Conservation (phyloP, 2,797 vertebrate genomes). For the Todus mexicanus region DNA sequence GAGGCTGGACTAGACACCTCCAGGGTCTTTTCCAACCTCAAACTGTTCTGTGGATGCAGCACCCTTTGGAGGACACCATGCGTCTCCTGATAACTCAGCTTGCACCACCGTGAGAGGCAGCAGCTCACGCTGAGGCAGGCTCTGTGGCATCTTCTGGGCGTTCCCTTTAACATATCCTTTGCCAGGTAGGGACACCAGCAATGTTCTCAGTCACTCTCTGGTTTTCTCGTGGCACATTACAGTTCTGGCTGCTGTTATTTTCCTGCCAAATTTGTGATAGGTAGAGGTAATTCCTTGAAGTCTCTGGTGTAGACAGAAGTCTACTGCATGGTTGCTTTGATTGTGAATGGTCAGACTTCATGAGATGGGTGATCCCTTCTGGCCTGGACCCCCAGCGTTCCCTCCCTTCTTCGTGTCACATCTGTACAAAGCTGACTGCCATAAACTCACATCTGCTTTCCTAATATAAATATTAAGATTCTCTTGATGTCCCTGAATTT, state of each 20-base stretch:
- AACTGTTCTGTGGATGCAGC: neutral
- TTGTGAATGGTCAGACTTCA: neutral
- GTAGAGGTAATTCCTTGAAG: neutral
- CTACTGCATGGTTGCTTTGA: neutral
- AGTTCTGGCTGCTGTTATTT: neutral
- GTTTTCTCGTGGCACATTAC: neutral
- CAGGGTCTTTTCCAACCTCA: neutral
- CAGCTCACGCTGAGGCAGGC: neutral
- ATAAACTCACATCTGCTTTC: neutral
- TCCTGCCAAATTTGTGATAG: neutral
- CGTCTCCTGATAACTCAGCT: neutral
- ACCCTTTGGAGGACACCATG: neutral
- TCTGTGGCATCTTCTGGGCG: neutral
- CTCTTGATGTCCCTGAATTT: neutral
- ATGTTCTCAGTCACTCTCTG: neutral
- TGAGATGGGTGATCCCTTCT: neutral
- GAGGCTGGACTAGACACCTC: neutral
- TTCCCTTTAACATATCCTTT: neutral
- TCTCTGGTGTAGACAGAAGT: neutral
- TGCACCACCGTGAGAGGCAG: rapidly evolving
- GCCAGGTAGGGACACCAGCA: neutral
- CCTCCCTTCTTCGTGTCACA: neutral
- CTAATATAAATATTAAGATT: neutral
- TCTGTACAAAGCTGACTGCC: neutral
- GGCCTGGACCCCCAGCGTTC: neutral